Percentiles rank a stretch among this genome's conserved stretches.
phyloP scores from a whole-genome alignment of 1,140 invertebrate species.

The Matsumurasca onukii region DNA sequence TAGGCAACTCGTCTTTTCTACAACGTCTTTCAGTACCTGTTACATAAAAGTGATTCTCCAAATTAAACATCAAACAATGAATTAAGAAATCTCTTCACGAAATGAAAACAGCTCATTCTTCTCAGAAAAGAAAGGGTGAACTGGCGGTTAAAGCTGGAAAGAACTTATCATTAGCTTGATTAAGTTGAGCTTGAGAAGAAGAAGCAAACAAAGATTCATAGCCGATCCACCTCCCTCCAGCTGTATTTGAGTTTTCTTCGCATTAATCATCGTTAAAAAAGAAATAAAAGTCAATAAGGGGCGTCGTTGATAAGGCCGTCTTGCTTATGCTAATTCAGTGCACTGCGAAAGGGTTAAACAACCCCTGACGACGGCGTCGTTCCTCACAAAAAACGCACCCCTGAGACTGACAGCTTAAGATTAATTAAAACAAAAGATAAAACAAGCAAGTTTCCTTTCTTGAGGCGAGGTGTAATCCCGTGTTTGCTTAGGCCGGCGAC shows the following conservation, averaged over 20 bases:
- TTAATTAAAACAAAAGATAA: conserved; percentile 1
- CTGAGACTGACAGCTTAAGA: not conserved
- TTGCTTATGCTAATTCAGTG: not conserved
- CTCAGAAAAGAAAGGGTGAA: not conserved
- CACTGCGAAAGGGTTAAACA: not conserved
- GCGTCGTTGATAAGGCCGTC: not conserved
- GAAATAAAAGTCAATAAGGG: not conserved
- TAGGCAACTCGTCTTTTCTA: too few relatives aligned
- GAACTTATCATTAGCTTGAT: not conserved
- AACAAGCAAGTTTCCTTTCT: not conserved
- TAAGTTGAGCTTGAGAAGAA: not conserved
- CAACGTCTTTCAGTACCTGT: not conserved
- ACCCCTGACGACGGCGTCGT: not conserved
- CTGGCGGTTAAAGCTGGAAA: too few relatives aligned
- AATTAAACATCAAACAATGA: not conserved
- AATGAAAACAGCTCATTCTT: not conserved
- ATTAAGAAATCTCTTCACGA: not conserved
- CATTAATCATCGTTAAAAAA: conserved; percentile 1
- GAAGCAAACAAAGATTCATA: not conserved
- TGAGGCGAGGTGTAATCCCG: not conserved
- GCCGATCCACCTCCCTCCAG: not conserved
- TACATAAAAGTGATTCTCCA: not conserved
- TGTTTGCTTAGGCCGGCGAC: not conserved
- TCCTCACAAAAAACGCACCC: not conserved
- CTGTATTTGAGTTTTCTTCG: not conserved